Evolutionary conservation across 2,888 invertebrate genomes (phyloP), one percentile per base, ranked within the genome.

Genomic region (Campoletis raptor): DNA sequence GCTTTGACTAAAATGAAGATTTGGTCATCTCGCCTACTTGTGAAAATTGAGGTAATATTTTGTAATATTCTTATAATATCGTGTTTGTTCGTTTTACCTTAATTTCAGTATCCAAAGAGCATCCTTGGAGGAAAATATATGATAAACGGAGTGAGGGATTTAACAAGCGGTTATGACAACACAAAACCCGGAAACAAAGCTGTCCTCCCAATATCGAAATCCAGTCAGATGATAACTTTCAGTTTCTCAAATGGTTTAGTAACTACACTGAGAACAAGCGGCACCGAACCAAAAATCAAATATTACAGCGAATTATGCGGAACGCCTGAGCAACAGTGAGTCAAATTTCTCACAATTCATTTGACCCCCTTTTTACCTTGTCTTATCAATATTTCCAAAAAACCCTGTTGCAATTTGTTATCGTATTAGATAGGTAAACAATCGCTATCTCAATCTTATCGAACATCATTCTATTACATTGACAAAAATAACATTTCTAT

Each of bases 241-340:
- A 96, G 96, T 10, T 98, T 99, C 94, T 95, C 95, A 78, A 98
- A 98, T 94, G 99, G 98, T 0, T 96, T 98, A 88, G 96, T 97
- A 10, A 96, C 98, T 1, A 99, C 99, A 0, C 95, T 99, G 48
- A 96, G 99, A 88, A 99, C 99, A 0, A 99, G 99, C 94, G 99
- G 99, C 69, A 99, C 99, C 0, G 99, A 99, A 94, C 99, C 99
- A 64, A 99, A 99, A 94, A 96, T 99, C 91, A 99, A 99, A 95
- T 99, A 99, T 95, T 99, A 99, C 95, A 97, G 98, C 0, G 99
- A 99, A 94, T 95, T 98, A 82, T 97, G 97, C 89, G 97, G 97
- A 85, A 93, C 95, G 67, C 96, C 97, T 18, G 95, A 95, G 24
- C 95, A 96, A 90, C 95, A 95, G 96, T 96, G 94, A 95, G 95